phyloP scores from a whole-genome alignment of 2,797 vertebrate genomes.

The Clarias platycephalus region DNA sequence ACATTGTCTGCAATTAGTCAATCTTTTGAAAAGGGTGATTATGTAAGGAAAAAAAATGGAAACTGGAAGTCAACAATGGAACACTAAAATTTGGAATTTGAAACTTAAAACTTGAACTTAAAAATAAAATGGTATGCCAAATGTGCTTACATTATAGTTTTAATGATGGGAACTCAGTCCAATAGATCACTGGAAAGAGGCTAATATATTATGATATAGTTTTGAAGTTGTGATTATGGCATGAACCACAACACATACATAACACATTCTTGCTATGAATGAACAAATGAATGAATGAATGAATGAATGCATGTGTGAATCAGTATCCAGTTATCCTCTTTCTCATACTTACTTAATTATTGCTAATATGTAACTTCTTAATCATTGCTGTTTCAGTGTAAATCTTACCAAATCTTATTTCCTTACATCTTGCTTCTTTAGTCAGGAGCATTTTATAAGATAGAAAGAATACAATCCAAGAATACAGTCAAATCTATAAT shows the following conservation, averaged over 20 bases:
- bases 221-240: not conserved
- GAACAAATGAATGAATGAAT: too few relatives aligned
- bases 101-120: not conserved
- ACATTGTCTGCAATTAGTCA: not conserved
- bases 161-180: not conserved
- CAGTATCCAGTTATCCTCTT: not conserved
- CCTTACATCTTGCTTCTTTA: not conserved
- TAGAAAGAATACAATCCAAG: not conserved
- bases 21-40: not conserved
- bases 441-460: not conserved
- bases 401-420: not conserved
- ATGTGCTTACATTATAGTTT: not conserved
- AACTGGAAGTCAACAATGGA: not conserved
- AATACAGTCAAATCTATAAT: not conserved
- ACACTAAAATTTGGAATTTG: too few relatives aligned
- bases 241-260: not conserved
- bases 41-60: not conserved
- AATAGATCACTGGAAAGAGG: not conserved
- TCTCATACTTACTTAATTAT: not conserved
- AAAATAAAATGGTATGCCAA: not conserved
- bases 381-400: not conserved
- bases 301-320: not conserved
- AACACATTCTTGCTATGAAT: not conserved
- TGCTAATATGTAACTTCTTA: not conserved
- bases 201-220: not conserved